Conservation (phyloP, 64 coral and sea anemone species). For the Platygyra sinensis region DNA sequence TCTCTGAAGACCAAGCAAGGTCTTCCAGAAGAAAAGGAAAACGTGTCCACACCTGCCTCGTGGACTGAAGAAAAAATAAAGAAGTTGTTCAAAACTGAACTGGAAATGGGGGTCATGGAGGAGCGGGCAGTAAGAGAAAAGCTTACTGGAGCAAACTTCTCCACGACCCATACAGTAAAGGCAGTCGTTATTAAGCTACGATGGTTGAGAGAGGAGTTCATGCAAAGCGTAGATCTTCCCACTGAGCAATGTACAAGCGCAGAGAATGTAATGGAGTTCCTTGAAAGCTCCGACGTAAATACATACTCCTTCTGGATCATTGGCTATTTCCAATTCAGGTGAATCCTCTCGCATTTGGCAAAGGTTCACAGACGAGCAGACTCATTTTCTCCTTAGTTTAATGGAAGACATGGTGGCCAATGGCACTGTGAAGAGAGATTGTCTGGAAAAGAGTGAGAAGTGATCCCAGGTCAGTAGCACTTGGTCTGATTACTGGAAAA, state of each 20-base stretch:
- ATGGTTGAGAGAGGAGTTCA: not conserved
- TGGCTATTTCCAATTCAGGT: not conserved
- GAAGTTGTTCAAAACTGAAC: conserved; percentile 29
- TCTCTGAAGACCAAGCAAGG: conserved; percentile 13
- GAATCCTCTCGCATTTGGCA: not conserved
- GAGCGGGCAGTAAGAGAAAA: conserved; percentile 15
- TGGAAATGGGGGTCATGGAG: conserved; percentile 36
- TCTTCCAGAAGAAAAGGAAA: not conserved
- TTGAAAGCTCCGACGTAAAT: not conserved
- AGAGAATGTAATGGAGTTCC: not conserved
- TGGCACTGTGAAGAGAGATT: conserved; percentile 21
- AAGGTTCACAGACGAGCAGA: conserved; percentile 14
- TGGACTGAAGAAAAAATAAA: conserved; percentile 31
- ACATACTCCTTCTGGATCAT: no score
- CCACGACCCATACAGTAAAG: not conserved
- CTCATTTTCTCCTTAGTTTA: not conserved
- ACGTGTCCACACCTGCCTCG: not conserved
- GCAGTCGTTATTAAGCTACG: not conserved
- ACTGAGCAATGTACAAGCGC: not conserved
- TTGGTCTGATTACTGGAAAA: not conserved
- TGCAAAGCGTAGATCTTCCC: not conserved
- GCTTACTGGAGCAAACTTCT: not conserved
- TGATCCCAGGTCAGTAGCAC: not conserved
- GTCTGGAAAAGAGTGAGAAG: conserved; percentile 30
- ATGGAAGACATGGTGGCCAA: conserved; percentile 15